phyloP scores from a whole-genome alignment of 2,888 invertebrate species.

The Anaspis maculata region DNA sequence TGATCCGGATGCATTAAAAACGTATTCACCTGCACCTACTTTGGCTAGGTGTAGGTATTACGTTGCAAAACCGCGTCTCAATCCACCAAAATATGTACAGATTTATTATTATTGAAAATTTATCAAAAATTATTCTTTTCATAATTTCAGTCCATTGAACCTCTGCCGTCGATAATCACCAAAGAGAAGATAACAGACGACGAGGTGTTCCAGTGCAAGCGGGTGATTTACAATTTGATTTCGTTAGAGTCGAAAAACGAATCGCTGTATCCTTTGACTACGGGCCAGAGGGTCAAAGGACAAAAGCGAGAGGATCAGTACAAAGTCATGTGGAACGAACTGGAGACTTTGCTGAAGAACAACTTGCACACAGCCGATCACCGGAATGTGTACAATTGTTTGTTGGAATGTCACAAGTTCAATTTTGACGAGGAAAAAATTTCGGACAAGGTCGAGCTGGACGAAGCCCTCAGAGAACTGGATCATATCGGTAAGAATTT shows the following conservation, averaged over 20 bases:
- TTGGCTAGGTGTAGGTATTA: too few relatives aligned
- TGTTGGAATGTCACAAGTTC: slow-evolving; percentile 66
- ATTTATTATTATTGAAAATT: too few relatives aligned
- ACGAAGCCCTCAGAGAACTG: slow-evolving; percentile 51
- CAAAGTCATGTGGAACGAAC: slow-evolving; percentile 80
- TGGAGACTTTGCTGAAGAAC: slow-evolving; percentile 73
- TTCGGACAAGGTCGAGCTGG: slow-evolving; percentile 51
- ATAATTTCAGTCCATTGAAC: slow-evolving; percentile 70
- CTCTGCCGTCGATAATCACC: slow-evolving; percentile 67
- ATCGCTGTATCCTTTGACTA: slow-evolving; percentile 61
- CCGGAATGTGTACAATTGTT: slow-evolving; percentile 65
- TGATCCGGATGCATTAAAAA: slow-evolving; percentile 1
- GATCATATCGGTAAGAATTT: slow-evolving; percentile 43
- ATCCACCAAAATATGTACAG: too few relatives aligned
- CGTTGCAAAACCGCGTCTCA: too few relatives aligned
- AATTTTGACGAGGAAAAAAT: slow-evolving; percentile 50
- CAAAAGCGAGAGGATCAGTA: slow-evolving; percentile 81
- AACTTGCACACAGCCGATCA: slow-evolving; percentile 74
- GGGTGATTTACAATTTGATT: slow-evolving; percentile 72
- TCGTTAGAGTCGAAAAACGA: slow-evolving; percentile 79
- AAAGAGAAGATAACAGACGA: slow-evolving; percentile 79
- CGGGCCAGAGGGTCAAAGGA: slow-evolving; percentile 54
- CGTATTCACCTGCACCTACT: too few relatives aligned
- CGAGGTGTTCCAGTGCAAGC: slow-evolving; percentile 78
- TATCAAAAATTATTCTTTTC: too few relatives aligned